Evolutionary conservation across 1,140 invertebrate species (phyloP), one percentile per base, ranked within the genome.

Genomic region (Zaprionus ghesquierei): DNA sequence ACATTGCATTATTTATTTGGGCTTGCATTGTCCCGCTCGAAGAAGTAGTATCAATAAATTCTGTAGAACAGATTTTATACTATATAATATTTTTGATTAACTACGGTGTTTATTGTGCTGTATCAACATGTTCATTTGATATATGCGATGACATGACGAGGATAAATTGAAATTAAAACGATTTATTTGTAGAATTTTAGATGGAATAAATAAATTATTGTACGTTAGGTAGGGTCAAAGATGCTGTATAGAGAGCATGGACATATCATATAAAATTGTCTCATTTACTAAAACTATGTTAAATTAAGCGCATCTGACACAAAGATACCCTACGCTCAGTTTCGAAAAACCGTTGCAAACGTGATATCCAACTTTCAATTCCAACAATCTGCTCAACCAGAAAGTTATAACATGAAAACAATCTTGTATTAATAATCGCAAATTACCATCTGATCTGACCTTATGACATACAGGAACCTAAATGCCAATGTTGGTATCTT

Each of bases 1-100:
- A 31, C 4, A 51, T 53, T 35, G 44, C 12, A 66, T 66, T 53
- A 51, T 59, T 56, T n/a, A 70, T 70, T 64, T 56, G 23, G 62
- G 54, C 20, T 0, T n/a, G 41, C 15, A 13, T 25, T 25, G 10
- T 13, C 31, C n/a, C 35, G 35, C 12, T n/a, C 35, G 35, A 9
- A 8, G 5, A n/a, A n/a, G n/a, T n/a, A 18, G 15, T 18, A 22
- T 12, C 15, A 3, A 46, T 46, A 12, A 46, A 46, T 46, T 9
- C 18, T 3, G 41, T 1, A 46, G 18, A 22, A 46, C 9, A 46
- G 8, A 10, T 15, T 13, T 1, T 15, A 41, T 15, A 41, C 15
- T 3, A 12, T 46, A 41, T 6, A 15, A 6, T 41, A 15, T 22
- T 20, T 46, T 10, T 46, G 41, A 46, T 46, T 46, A 46, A 46